Conservation (phyloP, 2,888 invertebrate species). For the Philereme vetulata region DNA sequence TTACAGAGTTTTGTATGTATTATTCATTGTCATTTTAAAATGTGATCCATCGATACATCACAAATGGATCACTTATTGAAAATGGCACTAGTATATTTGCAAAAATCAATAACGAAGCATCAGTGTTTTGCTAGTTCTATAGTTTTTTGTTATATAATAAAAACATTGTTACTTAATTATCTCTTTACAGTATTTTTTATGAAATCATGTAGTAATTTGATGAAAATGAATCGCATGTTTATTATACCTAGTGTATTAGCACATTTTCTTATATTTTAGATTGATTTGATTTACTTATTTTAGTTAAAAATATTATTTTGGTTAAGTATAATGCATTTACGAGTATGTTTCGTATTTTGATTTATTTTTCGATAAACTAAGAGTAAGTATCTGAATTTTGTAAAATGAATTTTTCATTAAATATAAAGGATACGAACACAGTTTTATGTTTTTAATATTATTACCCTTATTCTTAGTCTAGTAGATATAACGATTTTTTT, state of each 20-base stretch:
- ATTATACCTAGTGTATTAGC: slow-evolving; percentile 5
- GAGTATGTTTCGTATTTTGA: slow-evolving; percentile 53
- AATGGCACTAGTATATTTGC: background rate
- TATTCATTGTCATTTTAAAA: background rate
- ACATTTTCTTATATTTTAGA: slow-evolving; percentile 9
- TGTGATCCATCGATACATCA: background rate
- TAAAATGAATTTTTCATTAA: slow-evolving; percentile 78
- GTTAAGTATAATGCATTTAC: slow-evolving; percentile 58
- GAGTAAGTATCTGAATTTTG: slow-evolving; percentile 74
- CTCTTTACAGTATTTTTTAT: slow-evolving; percentile 26
- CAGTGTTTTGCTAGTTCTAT: slow-evolving; percentile 29
- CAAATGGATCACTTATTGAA: background rate
- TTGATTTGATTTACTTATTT: slow-evolving; percentile 17
- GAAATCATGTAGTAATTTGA: slow-evolving; percentile 7
- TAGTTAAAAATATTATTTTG: slow-evolving; percentile 29
- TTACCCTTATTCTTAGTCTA: background rate
- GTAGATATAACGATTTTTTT: background rate
- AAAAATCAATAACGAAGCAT: slow-evolving; percentile 10
- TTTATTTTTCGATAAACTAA: slow-evolving; percentile 59
- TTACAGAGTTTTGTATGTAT: slow-evolving; percentile 16
- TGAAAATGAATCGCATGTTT: slow-evolving; percentile 14
- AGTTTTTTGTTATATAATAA: slow-evolving; percentile 26
- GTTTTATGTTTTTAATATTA: slow-evolving; percentile 28
- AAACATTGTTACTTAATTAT: slow-evolving; percentile 26
- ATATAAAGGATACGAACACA: slow-evolving; percentile 59